Base-by-base conservation (phyloP, 1,140 invertebrate genomes). In the Micrasema minimum region DNA sequence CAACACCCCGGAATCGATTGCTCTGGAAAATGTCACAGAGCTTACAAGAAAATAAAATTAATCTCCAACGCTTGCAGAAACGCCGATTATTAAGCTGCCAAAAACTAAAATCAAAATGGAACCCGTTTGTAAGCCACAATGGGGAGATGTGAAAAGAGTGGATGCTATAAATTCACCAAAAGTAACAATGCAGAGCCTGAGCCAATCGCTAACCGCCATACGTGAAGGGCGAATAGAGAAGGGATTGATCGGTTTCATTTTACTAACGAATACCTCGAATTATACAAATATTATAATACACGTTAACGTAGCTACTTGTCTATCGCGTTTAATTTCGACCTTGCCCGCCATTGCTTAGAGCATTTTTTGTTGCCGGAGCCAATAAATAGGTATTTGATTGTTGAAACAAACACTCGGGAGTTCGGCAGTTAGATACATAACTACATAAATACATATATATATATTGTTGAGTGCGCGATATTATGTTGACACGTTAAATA, bases 341-440 rank as follows among this genome's bases (percentile, higher is more conserved):
- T 57, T 37, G 26, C 53, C 31, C 26, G 7, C 53, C 26, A 55
- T 55, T 55, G 23, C 12, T 18, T 14, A n/a, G 26, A 2, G 20
- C 35, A 38, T 41, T 41, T 41, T 59, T 59, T 9, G 53, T 41
- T n/a, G 16, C 14, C 35, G 10, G 1, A 20, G 55, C 55, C 55
- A 59, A 20, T 22, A 22, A 35, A 59, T 16, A 59, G 37, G 37
- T 59, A 59, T 59, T 59, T 38, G 35, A 14, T 22, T 41, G 37
- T 59, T 59, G 55, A 59, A 59, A 43, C 37, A 59, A 59, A 11
- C 35, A 38, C 3, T 10, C 2, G 1, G 26, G 1, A 18, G n/a
- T 38, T 35, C 10, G 14, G 55, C 14, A 51, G 48, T 16, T n/a
- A 6, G 5, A 11, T 12, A n/a, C n/a, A n/a, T n/a, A n/a, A n/a